phyloP scores from a whole-genome alignment of 2,888 invertebrate genomes.

The Sialis lutaria region DNA sequence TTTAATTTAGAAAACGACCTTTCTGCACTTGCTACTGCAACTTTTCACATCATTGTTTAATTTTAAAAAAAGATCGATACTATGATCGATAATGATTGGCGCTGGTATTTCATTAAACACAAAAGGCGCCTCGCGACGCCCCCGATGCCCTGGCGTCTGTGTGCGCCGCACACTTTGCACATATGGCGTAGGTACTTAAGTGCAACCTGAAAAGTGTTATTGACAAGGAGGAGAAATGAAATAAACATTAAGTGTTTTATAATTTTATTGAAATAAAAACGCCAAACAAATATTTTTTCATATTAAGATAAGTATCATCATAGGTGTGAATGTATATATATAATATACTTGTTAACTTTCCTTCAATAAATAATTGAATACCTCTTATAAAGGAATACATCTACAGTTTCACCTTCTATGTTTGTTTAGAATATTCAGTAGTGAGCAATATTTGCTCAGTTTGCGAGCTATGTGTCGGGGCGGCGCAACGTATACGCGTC shows the following conservation, averaged over 20 bases:
- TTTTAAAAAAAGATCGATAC: too few species aligned
- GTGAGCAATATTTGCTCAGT: constrained; percentile 28
- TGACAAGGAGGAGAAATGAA: neutral
- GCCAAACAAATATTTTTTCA: constrained; percentile 20
- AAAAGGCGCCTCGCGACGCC: too few species aligned
- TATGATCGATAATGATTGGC: too few species aligned
- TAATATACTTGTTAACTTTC: neutral
- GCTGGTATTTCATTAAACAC: too few species aligned
- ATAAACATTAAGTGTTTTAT: constrained; percentile 7
- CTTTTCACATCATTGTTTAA: too few species aligned
- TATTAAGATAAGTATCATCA: constrained; percentile 1
- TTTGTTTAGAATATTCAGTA: constrained; percentile 26
- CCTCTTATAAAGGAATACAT: constrained; percentile 7
- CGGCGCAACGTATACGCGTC: too few species aligned
- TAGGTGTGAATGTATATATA: constrained; percentile 1
- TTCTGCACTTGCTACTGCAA: too few species aligned
- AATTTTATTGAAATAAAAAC: constrained; percentile 26
- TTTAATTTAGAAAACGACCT: too few species aligned
- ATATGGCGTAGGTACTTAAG: too few species aligned
- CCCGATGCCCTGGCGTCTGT: too few species aligned
- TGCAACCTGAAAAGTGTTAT: too few species aligned
- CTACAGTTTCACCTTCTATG: constrained; percentile 4
- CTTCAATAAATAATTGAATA: constrained; percentile 4
- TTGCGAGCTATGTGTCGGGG: constrained; percentile 2
- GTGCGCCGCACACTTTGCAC: too few species aligned